Evolutionary conservation across 2,113 vertebrate genomes (phyloP).

Genomic region (Neomonachus schauinslandi): DNA sequence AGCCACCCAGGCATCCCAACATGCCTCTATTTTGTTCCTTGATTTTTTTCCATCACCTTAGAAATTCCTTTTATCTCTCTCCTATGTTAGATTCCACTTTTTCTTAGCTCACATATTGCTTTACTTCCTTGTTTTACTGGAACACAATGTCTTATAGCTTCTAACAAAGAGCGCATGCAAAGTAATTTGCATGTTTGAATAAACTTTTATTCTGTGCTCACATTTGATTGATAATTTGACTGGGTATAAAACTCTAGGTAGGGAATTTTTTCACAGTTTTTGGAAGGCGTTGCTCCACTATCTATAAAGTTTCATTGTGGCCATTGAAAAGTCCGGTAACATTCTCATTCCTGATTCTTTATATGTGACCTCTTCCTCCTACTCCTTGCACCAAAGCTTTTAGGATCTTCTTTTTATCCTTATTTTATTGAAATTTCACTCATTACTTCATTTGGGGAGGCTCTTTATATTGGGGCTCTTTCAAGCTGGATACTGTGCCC

Average conservation of each 20-base stretch:
- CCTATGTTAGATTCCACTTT: not conserved
- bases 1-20: too few relatives aligned
- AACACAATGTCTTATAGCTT: not conserved
- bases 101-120: not conserved
- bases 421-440: not conserved
- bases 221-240: constrained; percentile 3
- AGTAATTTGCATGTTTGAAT: not conserved
- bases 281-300: not conserved
- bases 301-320: not conserved
- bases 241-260: not conserved
- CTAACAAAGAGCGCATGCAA: not conserved
- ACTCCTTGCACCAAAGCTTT: not conserved
- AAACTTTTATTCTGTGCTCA: not conserved
- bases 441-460: not conserved
- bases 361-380: not conserved
- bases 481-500: not conserved
- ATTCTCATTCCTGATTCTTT: not conserved
- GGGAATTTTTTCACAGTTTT: not conserved
- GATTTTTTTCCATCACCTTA: not conserved
- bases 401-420: not conserved
- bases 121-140: constrained; percentile 5
- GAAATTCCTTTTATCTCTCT: not conserved
- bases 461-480: not conserved
- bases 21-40: not conserved
- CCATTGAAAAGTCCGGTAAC: not conserved